Conservation (phyloP, 2,113 vertebrate species). For the Crocuta crocuta region DNA sequence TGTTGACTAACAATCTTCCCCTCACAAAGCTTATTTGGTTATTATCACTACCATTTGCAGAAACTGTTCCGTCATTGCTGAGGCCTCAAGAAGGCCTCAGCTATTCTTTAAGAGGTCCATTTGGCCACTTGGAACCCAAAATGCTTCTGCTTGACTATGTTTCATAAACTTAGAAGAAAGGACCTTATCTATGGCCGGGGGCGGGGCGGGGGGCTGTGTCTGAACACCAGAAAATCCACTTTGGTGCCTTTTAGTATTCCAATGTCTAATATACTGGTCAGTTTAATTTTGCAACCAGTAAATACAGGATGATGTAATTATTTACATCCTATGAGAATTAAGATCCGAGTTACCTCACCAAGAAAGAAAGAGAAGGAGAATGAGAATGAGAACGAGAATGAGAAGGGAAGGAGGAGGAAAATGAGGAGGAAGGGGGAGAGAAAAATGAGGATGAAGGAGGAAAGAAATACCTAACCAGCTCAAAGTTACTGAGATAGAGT, state of each 20-base stretch:
- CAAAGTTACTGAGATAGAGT: neutral
- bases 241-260: neutral
- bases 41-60: neutral
- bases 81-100: no score
- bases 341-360: neutral
- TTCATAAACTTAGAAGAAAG: neutral
- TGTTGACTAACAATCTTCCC: neutral
- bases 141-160: neutral
- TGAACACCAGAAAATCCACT: neutral
- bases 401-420: neutral
- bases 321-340: neutral
- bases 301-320: neutral
- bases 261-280: no score
- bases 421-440: neutral
- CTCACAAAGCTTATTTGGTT: neutral
- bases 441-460: neutral
- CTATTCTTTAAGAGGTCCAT: neutral
- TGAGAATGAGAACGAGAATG: neutral
- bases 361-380: neutral
- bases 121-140: neutral
- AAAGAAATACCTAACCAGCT: neutral
- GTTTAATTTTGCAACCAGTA: neutral
- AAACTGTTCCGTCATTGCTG: neutral
- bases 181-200: neutral
- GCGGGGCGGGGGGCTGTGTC: no score